Evolutionary conservation across 2,797 vertebrate species (phyloP), one percentile per base, ranked within the genome.

Genomic region (Rachycentron canadum): DNA sequence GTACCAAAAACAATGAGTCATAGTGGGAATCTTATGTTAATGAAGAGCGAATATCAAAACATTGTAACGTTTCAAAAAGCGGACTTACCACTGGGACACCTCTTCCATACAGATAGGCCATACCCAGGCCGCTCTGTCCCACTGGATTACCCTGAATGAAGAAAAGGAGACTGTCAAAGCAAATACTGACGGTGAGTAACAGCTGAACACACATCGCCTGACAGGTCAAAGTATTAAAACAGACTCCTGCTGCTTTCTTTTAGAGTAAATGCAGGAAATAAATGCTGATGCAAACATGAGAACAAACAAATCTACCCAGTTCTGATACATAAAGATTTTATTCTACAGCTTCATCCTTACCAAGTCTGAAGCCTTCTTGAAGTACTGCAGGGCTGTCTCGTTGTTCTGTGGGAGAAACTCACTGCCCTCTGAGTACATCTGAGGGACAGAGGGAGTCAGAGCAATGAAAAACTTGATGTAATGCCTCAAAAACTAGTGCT

Each of bases 391-490:
- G 3, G 98, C 98, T 0, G 98, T 99, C 86, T 99, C 97, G 6
- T 99, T 99, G 94, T 98, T 98, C 92, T 99, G 98, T 65, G 96
- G 95, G 10, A 99, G 95, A 61, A 93, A 96, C 83, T 98, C 97
- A 49, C 97, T 99, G 87, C 98, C 98, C 84, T 99, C 98, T 0
- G 98, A 98, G 87, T 99, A 99, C 98, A 99, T 99, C 98, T 99
- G 88, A 80, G 80, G 45, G 67, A 66, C 21, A 72, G 1, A 74
- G 21, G 16, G 67, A 76, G 16, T 17, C 16, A 67, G 6, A 67
- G 8, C 34, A 1, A 50, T 36, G 13, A 56, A 36, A 36, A 69
- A 14, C 0, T 12, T 4, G 8, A 79, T 41, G 28, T 21, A 45
- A 13, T 1, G 17, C 5, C 30, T 49, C 12, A 57, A 53, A 55